Evolutionary conservation across 2,888 invertebrate genomes (phyloP), one percentile per base, ranked within the genome.

Genomic region (Thecophora atra): DNA sequence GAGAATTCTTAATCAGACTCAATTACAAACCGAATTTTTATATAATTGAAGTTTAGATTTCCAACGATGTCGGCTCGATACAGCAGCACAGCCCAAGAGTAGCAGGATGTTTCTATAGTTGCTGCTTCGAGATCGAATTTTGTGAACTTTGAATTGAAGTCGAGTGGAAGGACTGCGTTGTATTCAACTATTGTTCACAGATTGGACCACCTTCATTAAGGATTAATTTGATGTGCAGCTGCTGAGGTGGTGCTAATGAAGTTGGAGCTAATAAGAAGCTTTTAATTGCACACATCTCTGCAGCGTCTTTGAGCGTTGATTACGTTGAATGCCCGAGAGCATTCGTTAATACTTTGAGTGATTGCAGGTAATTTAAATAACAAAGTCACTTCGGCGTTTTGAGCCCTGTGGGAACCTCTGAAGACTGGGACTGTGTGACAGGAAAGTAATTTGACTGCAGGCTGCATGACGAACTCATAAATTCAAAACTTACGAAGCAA

Each of bases 381-480:
- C 37, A 2, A 37, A 37, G 11, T 37, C 11, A 37, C 37, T 37
- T 11, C 37, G 37, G 37, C 7, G 37, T 11, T 37, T 37, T 37
- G 37, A 37, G 11, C 7, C 37, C 37, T 37, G 37, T 37, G 7
- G 11, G 51, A 60, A 69, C 19, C 19, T 8, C 17, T 62, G 44
- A 51, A 70, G 44, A 62, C 52, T 28, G 37, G 7, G 11, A 11
- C 37, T 1, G 37, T 47, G 62, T 69, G 28, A 51, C 17, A 51
- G 8, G 28, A 28, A 69, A 69, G 60, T 69, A 60, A 62, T 69
- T 69, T 51, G 60, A 69, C 62, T 69, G 37, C 26, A 67, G 7
- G 19, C 19, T 42, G 47, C 62, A 42, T 44, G 51, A 62, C 69
- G 44, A 67, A 62, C 60, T 60, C 42, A 69, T 69, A 69, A 47